These are phyloP conservation scores for Corythaixoides concolor DNA, from an alignment of 2,113 vertebrate genomes.

Conservation along the genomic window DNA sequence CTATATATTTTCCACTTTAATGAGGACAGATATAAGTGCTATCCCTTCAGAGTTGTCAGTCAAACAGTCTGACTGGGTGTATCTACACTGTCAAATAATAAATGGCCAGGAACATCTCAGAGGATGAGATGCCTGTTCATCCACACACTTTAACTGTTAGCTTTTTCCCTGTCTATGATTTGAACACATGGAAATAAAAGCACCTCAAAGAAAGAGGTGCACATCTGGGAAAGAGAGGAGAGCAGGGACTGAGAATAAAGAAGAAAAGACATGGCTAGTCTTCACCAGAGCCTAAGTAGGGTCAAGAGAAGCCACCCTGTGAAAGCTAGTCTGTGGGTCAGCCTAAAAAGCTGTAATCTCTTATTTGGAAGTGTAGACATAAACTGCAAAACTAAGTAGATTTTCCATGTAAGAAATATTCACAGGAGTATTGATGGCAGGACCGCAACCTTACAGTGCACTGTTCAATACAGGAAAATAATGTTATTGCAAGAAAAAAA, in stretches of 20 bases:
- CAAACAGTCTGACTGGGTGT: background rate
- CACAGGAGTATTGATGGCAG: background rate
- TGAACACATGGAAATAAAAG: background rate
- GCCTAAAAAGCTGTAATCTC: background rate
- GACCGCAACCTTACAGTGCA: background rate
- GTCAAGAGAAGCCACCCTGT: background rate
- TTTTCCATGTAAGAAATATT: background rate
- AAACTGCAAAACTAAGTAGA: background rate
- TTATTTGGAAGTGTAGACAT: background rate
- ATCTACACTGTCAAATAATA: background rate
- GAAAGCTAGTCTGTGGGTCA: background rate
- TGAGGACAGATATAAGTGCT: background rate
- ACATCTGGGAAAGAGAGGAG: background rate
- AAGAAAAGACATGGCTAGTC: fast-evolving
- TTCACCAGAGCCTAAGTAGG: background rate
- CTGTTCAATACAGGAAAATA: background rate
- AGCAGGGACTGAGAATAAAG: background rate
- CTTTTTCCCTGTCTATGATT: background rate
- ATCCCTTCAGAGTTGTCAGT: background rate
- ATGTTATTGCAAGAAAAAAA: background rate
- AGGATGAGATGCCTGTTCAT: background rate
- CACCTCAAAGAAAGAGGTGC: background rate
- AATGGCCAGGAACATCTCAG: background rate
- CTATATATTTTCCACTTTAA: background rate
- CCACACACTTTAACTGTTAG: background rate